phyloP scores from a whole-genome alignment of 2,113 vertebrate species.

The Nothocercus julius region DNA sequence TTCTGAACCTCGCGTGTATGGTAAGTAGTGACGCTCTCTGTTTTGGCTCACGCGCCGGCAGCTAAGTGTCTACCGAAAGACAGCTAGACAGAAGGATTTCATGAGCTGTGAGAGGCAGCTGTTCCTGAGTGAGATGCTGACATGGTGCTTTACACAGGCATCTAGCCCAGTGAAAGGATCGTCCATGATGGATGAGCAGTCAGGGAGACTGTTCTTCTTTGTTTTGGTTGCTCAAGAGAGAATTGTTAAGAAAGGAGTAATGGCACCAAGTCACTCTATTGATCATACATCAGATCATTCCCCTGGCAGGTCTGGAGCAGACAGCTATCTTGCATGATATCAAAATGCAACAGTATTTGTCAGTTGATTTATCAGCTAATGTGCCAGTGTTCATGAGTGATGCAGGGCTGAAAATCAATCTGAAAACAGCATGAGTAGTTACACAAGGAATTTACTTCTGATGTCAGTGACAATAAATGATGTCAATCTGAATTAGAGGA shows the following conservation, averaged over 20 bases:
- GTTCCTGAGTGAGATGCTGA: slow-evolving; percentile 50
- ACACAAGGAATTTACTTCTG: slow-evolving; percentile 16
- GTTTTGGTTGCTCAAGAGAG: slow-evolving; percentile 8
- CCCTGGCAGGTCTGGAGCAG: neutral
- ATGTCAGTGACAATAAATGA: neutral
- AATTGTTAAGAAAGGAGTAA: slow-evolving; percentile 45
- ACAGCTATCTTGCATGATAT: neutral
- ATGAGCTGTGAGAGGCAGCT: slow-evolving; percentile 66
- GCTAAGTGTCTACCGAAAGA: slow-evolving; percentile 58
- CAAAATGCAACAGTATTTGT: slow-evolving; percentile 41
- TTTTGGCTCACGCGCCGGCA: slow-evolving; percentile 48
- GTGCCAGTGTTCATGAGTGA: slow-evolving; percentile 22
- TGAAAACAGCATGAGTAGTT: slow-evolving; percentile 34
- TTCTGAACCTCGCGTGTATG: neutral
- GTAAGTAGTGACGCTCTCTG: slow-evolving; percentile 39
- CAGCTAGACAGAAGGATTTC: slow-evolving; percentile 64
- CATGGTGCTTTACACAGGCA: slow-evolving; percentile 10
- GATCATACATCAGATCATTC: slow-evolving; percentile 50
- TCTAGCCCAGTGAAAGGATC: slow-evolving; percentile 21
- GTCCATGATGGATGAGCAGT: slow-evolving; percentile 36
- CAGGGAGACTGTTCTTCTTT: slow-evolving; percentile 7
- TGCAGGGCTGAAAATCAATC: slow-evolving; percentile 24
- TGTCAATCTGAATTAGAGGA: slow-evolving; percentile 14
- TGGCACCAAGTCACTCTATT: neutral
- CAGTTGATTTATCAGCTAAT: slow-evolving; percentile 60